These are phyloP conservation scores for Cladorhizidae sp. DNA, from an alignment of 37 sponge, comb jelly and placozoan genomes.

Conservation along the genomic window DNA sequence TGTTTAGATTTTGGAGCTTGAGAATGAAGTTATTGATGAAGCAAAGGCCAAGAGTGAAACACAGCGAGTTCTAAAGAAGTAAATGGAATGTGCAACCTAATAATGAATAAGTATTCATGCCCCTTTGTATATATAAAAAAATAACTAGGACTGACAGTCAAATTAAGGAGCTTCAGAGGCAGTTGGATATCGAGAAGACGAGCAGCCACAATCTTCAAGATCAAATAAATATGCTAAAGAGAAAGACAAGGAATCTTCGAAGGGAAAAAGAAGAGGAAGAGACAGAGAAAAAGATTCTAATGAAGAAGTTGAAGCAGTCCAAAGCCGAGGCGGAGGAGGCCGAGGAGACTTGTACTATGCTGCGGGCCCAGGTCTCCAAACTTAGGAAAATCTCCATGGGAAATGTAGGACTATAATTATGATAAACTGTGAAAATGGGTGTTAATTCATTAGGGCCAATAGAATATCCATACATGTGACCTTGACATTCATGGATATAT, in stretches of 20 bases:
- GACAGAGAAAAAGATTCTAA: conserved; percentile 66
- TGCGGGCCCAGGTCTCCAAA: conserved; percentile 80
- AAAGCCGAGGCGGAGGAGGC: conserved; percentile 77
- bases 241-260: conserved; percentile 74
- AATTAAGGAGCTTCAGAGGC: conserved; percentile 71
- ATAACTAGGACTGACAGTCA: conserved; percentile 69
- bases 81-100: too few relatives aligned
- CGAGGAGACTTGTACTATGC: conserved; percentile 65
- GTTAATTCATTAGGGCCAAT: too few relatives aligned
- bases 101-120: too few relatives aligned
- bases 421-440: too few relatives aligned
- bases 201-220: conserved; percentile 80
- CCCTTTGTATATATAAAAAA: too few relatives aligned
- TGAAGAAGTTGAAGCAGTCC: conserved; percentile 61
- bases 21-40: conserved; percentile 61
- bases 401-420: too few relatives aligned
- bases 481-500: too few relatives aligned
- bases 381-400: too few relatives aligned
- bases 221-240: conserved; percentile 73
- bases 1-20: conserved; percentile 67
- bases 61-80: conserved; percentile 67
- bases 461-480: too few relatives aligned
- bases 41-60: conserved; percentile 73
- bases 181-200: conserved; percentile 87
- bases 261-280: conserved; percentile 91